phyloP scores from a whole-genome alignment of 2,888 invertebrate species.

The Scaptomyza parva region DNA sequence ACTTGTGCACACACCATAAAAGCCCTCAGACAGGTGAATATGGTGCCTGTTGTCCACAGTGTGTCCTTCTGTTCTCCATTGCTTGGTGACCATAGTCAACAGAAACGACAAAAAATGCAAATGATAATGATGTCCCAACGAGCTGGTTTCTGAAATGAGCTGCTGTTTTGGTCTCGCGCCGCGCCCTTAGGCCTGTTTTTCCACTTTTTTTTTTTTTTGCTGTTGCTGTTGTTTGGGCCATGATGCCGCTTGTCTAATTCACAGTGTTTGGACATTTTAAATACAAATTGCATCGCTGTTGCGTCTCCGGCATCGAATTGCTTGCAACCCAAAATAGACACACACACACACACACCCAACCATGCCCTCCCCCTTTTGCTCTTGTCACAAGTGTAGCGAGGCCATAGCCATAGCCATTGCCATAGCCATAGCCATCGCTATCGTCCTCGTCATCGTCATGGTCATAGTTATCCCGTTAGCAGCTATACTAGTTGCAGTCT shows the following conservation, averaged over 20 bases:
- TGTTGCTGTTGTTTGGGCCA: slow-evolving; percentile 15
- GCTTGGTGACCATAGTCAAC: neutral
- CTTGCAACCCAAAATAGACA: slow-evolving; percentile 40
- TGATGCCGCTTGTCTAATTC: slow-evolving; percentile 53
- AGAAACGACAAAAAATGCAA: slow-evolving; percentile 29
- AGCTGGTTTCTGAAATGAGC: slow-evolving; percentile 9
- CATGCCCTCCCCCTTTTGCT: neutral
- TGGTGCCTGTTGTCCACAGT: slow-evolving; percentile 18
- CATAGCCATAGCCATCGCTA: slow-evolving; percentile 1
- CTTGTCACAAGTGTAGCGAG: neutral
- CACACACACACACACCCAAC: slow-evolving; percentile 8
- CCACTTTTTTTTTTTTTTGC: neutral
- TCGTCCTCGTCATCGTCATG: slow-evolving; percentile 10
- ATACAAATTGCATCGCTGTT: slow-evolving; percentile 72
- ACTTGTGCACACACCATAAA: slow-evolving; percentile 51
- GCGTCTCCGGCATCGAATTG: slow-evolving; percentile 41
- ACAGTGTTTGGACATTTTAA: slow-evolving; percentile 70
- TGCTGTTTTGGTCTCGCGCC: slow-evolving; percentile 17
- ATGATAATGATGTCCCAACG: slow-evolving; percentile 40
- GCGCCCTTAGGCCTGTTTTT: slow-evolving; percentile 35
- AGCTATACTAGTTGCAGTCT: slow-evolving; percentile 25
- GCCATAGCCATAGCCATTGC: slow-evolving; percentile 15
- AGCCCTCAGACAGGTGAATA: slow-evolving; percentile 12
- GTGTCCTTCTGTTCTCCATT: neutral
- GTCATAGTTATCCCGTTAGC: slow-evolving; percentile 20